Evolutionary conservation across 2,888 invertebrate species (phyloP), one percentile per base, ranked within the genome.

Genomic region (Clunio marinus): DNA sequence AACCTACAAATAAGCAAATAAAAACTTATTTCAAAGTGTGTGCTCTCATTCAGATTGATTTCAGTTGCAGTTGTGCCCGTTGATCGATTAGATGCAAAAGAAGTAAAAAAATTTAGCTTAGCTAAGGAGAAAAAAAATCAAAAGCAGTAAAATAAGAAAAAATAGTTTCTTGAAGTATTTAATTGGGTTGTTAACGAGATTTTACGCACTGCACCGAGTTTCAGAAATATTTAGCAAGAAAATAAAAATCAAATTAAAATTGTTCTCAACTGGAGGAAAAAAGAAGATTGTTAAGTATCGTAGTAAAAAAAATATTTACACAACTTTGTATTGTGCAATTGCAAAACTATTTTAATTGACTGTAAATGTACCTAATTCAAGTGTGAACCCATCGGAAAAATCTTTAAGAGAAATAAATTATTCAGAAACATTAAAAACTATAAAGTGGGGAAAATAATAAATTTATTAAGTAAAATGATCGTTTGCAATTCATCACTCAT

Each of bases 41-140:
- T 63, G 63, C 63, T 63, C 63, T 46, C 63, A 27, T 46, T 63
- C 45, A 45, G 63, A 63, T 63, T 46, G 63, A 63, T 63, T 63
- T 63, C 46, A 63, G 63, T 63, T 63, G 63, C 46, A 45, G 46
- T 45, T 37, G 45, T 35, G 45, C 45, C 28, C 37, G 37, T 22
- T 63, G 27, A 63, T 63, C 63, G 63, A 46, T 45, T 46, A 63
- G 63, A 63, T 63, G 60, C 27, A 35, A 22, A 51, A 51, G 51
- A 51, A 17, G 17, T 10, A 20, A 51, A 51, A 41, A 41, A 51
- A 51, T 51, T 8, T 20, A n/a, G n/a, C 51, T 15, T 2, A 22
- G 51, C 20, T 10, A 10, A 15, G n/a, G 41, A 2, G 51, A 17
- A n/a, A n/a, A n/a, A n/a, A n/a, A n/a, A n/a, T n/a, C n/a, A n/a